Evolutionary conservation across 2,888 invertebrate genomes (phyloP), one percentile per base, ranked within the genome.

Genomic region (Muscina levida): DNA sequence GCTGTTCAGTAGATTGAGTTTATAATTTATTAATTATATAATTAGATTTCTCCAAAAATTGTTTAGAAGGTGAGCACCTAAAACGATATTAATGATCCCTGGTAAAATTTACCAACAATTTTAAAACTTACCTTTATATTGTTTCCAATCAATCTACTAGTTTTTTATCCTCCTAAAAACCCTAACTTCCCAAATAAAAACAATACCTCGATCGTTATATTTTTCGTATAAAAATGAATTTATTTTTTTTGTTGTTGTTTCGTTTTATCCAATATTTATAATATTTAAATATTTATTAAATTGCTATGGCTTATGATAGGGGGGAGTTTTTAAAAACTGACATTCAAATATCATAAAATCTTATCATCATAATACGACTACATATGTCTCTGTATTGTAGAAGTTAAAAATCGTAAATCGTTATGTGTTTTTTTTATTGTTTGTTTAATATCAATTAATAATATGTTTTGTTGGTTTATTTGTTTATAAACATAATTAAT

Each of bases 321-420:
- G 57, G 68, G 2, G 19, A 15, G 13, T 56, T 11, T 42, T 42
- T 62, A 39, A 77, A 81, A 80, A 77, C 68, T 77, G 53, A 81
- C 81, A 81, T 77, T 81, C 17, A 81, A 74, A 81, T 62, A 67
- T 81, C 75, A 68, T 77, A 81, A 77, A 81, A 81, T 81, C 81
- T 81, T 81, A 81, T 46, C 11, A 31, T 65, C 59, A 76, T 31
- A 31, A 31, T 31, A 31, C 62, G 39, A 73, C 46, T 72, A 62
- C n/a, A 53, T 44, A 68, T 68, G 51, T 15, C 19, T 66, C 57
- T 56, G 0, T 65, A 1, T 53, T 19, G 17, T n/a, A n/a, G 48
- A 17, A 2, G 51, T 56, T 24, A 24, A 42, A 10, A 65, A 11
- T 46, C 42, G 19, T 31, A 5, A 13, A 2, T 19, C 26, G 17